These are phyloP conservation scores for Perccottus glenii DNA, from an alignment of 2,113 vertebrate species.

Conservation along the genomic window DNA sequence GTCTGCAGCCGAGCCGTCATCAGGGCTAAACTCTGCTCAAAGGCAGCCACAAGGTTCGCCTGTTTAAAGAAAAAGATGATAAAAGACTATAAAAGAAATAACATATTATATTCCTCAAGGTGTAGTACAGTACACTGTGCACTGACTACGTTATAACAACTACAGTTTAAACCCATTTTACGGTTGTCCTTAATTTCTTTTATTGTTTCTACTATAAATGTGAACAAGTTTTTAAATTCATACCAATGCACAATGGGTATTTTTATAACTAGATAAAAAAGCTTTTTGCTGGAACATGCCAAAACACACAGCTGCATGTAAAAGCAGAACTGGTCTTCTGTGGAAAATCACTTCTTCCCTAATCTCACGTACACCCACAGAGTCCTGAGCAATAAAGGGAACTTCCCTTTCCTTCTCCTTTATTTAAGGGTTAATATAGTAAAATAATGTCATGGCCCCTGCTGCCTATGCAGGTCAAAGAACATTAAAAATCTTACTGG, in stretches of 20 bases:
- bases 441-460: conserved; percentile 18
- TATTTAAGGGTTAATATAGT: conserved; percentile 19
- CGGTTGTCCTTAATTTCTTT: too few relatives aligned
- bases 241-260: too few relatives aligned
- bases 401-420: conserved; percentile 22
- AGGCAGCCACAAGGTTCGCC: conserved; percentile 95
- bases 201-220: too few relatives aligned
- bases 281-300: not conserved
- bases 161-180: too few relatives aligned
- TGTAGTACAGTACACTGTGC: not conserved
- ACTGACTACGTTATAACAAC: too few relatives aligned
- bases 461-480: conserved; percentile 27
- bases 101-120: not conserved
- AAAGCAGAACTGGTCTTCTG: conserved; percentile 25
- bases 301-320: conserved; percentile 30
- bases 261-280: too few relatives aligned
- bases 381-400: conserved; percentile 13
- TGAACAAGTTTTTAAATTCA: too few relatives aligned
- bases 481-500: conserved; percentile 1
- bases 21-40: conserved; percentile 92
- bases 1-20: conserved; percentile 93
- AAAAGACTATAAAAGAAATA: not conserved
- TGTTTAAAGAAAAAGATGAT: conserved; percentile 54
- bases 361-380: conserved; percentile 40
- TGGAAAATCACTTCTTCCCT: conserved; percentile 32